A percentile compares a stretch with the other conserved stretches of the same genome.
Conservation (phyloP, 2,797 vertebrate species). For the Apogon talboti region DNA sequence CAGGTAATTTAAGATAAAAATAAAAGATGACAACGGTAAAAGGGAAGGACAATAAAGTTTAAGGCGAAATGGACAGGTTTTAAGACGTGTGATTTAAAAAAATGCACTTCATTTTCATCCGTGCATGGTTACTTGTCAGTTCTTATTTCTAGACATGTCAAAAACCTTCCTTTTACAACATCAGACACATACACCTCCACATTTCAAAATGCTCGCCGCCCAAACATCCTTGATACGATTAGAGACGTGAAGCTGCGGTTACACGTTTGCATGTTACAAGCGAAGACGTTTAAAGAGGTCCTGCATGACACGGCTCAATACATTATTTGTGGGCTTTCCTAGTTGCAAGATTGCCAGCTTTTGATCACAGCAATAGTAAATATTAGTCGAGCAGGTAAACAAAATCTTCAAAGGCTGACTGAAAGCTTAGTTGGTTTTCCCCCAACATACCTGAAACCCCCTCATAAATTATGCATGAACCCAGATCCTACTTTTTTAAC, state of each 20-base stretch:
- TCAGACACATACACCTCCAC: constrained; percentile 11
- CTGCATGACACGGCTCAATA: constrained; percentile 56
- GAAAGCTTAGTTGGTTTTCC: constrained; percentile 75
- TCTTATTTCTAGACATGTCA: constrained; percentile 1
- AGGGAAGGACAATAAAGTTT: not conserved
- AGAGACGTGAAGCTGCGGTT: constrained; percentile 32
- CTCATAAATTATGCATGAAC: constrained; percentile 79
- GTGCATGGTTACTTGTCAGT: not conserved
- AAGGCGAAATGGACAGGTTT: not conserved
- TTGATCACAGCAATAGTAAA: constrained; percentile 75
- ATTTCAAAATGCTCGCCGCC: constrained; percentile 4
- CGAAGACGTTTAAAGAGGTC: constrained; percentile 33
- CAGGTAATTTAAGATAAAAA: not conserved
- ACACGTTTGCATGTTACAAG: constrained; percentile 40
- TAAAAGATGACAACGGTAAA: not conserved
- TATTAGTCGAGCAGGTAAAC: constrained; percentile 77
- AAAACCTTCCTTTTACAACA: constrained; percentile 1
- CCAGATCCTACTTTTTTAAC: constrained; percentile 53
- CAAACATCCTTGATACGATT: constrained; percentile 36
- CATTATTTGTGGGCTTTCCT: constrained; percentile 65
- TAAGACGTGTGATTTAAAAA: not conserved
- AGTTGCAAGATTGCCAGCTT: constrained; percentile 51
- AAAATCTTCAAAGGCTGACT: constrained; percentile 74
- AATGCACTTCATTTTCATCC: not conserved
- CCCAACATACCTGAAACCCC: constrained; percentile 63